Percentiles rank a stretch among this genome's conserved stretches.
phyloP scores from a whole-genome alignment of 2,113 vertebrate species.

The Callospermophilus lateralis region DNA sequence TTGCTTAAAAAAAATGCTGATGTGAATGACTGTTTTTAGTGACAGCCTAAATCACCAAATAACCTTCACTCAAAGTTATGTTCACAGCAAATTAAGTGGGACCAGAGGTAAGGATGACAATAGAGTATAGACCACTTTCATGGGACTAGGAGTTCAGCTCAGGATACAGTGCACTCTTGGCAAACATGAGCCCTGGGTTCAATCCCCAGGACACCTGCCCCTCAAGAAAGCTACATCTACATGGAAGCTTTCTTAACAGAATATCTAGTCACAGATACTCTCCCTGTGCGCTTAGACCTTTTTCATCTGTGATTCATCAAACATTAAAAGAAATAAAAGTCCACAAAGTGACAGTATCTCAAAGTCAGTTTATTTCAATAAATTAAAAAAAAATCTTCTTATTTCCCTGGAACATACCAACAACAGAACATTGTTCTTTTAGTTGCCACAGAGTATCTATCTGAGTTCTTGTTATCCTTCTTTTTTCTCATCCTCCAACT shows the following conservation, averaged over 20 bases:
- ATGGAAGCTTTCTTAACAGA: not conserved
- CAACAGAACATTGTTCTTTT: not conserved
- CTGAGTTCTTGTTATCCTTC: not conserved
- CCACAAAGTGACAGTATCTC: conserved; percentile 23
- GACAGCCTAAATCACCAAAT: not conserved
- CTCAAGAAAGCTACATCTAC: not conserved
- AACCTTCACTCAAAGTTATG: not conserved
- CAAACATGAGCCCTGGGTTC: not conserved
- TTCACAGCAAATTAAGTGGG: not conserved
- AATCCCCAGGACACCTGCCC: not conserved
- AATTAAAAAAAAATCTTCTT: not conserved
- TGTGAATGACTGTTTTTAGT: not conserved
- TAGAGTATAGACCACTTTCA: not conserved
- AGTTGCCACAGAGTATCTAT: not conserved
- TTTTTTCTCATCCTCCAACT: not conserved
- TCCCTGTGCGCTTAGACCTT: not conserved
- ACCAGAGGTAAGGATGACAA: not conserved
- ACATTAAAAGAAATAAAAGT: not conserved
- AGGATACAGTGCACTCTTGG: no score
- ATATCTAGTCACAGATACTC: not conserved
- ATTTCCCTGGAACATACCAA: not conserved
- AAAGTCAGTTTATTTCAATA: not conserved
- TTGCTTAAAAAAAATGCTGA: not conserved
- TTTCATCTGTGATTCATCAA: not conserved
- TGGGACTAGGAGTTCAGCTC: not conserved